Percentiles rank a stretch among this genome's conserved stretches.
Conservation (phyloP, 2,113 vertebrate genomes). For the Silurus meridionalis region DNA sequence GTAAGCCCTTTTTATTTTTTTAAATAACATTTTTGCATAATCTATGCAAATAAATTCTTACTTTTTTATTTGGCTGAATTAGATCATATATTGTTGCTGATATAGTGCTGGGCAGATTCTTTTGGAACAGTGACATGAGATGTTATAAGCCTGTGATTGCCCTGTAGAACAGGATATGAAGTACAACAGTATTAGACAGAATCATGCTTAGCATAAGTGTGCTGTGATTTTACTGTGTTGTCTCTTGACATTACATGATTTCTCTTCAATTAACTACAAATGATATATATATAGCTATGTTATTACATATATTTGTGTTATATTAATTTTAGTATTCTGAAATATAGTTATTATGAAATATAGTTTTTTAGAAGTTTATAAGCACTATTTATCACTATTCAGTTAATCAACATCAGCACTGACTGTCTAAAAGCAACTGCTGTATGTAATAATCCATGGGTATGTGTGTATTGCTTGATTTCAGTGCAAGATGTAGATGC, state of each 20-base stretch:
- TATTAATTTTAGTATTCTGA: background rate
- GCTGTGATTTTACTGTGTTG: background rate
- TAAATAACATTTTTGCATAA: background rate
- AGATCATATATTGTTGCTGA: background rate
- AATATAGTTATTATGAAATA: background rate
- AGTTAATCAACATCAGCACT: background rate
- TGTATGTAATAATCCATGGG: background rate
- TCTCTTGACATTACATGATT: too few species aligned
- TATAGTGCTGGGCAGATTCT: background rate
- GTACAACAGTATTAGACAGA: background rate
- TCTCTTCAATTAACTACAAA: too few species aligned
- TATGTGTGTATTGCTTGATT: too few species aligned
- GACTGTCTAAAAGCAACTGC: background rate
- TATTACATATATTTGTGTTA: background rate
- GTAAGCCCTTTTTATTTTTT: background rate
- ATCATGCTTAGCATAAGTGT: background rate
- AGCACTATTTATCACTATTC: background rate
- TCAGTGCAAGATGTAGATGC: too few species aligned
- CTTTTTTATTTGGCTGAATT: background rate
- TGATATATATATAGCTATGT: background rate
- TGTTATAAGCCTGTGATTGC: background rate
- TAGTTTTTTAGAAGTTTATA: background rate
- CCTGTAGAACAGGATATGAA: background rate
- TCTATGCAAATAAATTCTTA: background rate
- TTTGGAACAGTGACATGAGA: background rate